These are phyloP conservation scores for Cariama cristata DNA, from an alignment of 2,113 vertebrate genomes.

Conservation along the genomic window DNA sequence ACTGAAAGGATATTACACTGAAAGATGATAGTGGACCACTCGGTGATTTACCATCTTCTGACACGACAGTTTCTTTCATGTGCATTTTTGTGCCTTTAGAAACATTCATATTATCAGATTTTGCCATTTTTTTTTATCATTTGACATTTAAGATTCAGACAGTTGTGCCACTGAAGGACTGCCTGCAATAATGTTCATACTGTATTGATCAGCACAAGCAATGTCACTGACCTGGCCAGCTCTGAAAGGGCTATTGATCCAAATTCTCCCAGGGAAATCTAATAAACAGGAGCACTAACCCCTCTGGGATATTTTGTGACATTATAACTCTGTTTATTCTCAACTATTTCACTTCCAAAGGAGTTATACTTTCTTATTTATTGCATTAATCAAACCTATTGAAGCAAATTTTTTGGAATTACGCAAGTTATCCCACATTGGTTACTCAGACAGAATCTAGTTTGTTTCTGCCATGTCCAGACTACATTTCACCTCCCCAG, in stretches of 20 bases:
- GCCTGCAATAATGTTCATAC: background rate
- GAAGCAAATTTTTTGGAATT: background rate
- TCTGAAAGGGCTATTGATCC: background rate
- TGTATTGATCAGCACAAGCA: background rate
- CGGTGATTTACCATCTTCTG: background rate
- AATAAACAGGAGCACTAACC: background rate
- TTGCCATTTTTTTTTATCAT: background rate
- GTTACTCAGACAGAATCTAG: background rate
- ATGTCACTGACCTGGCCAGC: background rate
- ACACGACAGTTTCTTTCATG: background rate
- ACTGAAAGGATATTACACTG: background rate
- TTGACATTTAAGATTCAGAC: conserved; percentile 1
- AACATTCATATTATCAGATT: background rate
- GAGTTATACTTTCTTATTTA: background rate
- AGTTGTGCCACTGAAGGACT: background rate
- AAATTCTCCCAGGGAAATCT: background rate
- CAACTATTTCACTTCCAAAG: background rate
- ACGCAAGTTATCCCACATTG: background rate
- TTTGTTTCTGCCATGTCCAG: background rate
- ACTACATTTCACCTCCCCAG: background rate
- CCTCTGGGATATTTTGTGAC: background rate
- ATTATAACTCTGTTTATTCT: background rate
- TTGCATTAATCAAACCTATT: background rate
- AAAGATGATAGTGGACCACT: background rate
- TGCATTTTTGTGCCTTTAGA: background rate